Evolutionary conservation across 2,888 invertebrate genomes (phyloP).

Genomic region (Drosophila limbata): DNA sequence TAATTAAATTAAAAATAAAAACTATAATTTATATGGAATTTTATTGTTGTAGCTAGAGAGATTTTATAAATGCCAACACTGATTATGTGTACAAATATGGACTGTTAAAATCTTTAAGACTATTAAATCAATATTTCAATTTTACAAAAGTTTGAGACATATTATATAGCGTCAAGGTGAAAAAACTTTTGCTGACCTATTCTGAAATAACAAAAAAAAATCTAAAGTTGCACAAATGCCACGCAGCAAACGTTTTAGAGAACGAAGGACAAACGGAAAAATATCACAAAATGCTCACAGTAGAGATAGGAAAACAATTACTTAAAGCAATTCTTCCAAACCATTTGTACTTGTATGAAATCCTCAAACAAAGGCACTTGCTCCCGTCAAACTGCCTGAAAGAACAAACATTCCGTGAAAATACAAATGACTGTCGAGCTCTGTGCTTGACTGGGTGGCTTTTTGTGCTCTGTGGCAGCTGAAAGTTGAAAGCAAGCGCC

Average conservation of each 20-base stretch:
- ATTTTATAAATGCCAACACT: background rate
- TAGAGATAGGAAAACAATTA: conserved; percentile 73
- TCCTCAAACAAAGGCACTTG: conserved; percentile 83
- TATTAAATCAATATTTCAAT: conserved; percentile 1
- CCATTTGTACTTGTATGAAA: conserved; percentile 81
- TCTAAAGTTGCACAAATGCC: conserved; percentile 11
- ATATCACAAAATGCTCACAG: conserved; percentile 44
- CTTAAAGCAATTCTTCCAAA: conserved; percentile 78
- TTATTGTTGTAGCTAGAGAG: too few species aligned
- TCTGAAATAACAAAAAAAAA: conserved; percentile 8
- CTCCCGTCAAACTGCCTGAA: conserved; percentile 53
- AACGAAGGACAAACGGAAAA: conserved; percentile 23
- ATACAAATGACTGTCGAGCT: conserved; percentile 51
- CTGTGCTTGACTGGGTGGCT: conserved; percentile 41
- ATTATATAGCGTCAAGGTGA: conserved; percentile 3
- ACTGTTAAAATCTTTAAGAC: background rate
- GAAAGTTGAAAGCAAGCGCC: conserved; percentile 59
- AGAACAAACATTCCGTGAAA: conserved; percentile 56
- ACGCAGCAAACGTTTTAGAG: conserved; percentile 4
- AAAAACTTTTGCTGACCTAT: conserved; percentile 16
- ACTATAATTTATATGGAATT: too few species aligned
- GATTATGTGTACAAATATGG: background rate
- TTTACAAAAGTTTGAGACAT: background rate
- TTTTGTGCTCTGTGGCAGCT: conserved; percentile 45
- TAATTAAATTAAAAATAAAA: too few species aligned